phyloP scores from a whole-genome alignment of 2,888 invertebrate genomes.

The Sarcophaga carnaria region DNA sequence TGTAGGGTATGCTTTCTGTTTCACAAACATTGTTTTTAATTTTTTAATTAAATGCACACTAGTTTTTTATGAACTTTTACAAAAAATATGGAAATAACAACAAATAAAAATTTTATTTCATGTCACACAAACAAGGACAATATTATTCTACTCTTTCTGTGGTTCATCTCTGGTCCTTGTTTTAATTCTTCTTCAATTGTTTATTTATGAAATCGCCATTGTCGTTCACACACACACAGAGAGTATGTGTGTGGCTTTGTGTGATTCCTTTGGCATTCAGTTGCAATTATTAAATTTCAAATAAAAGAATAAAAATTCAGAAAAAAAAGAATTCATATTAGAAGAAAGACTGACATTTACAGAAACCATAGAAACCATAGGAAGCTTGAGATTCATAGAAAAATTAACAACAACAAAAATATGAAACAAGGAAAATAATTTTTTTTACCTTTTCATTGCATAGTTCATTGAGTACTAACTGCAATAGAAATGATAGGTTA shows the following conservation, averaged over 20 bases:
- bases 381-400: not conserved
- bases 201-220: not conserved
- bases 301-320: constrained; percentile 3
- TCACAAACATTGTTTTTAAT: not conserved
- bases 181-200: not conserved
- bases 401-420: not conserved
- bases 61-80: not conserved
- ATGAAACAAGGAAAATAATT: not conserved
- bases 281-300: constrained; percentile 34
- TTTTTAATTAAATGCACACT: not conserved
- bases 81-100: not conserved
- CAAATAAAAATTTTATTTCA: not conserved
- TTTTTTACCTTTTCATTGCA: no score
- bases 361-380: constrained; percentile 11
- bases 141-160: not conserved
- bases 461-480: no score
- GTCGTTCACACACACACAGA: no score
- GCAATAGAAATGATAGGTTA: no score
- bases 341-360: constrained; percentile 18
- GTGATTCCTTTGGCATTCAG: not conserved
- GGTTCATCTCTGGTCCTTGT: not conserved
- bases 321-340: not conserved
- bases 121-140: not conserved
- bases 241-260: not conserved
- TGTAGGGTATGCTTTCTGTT: not conserved